Percentiles rank a stretch among this genome's conserved stretches.
phyloP scores from a whole-genome alignment of 2,888 invertebrate genomes.

The Lamellibrachia satsuma region DNA sequence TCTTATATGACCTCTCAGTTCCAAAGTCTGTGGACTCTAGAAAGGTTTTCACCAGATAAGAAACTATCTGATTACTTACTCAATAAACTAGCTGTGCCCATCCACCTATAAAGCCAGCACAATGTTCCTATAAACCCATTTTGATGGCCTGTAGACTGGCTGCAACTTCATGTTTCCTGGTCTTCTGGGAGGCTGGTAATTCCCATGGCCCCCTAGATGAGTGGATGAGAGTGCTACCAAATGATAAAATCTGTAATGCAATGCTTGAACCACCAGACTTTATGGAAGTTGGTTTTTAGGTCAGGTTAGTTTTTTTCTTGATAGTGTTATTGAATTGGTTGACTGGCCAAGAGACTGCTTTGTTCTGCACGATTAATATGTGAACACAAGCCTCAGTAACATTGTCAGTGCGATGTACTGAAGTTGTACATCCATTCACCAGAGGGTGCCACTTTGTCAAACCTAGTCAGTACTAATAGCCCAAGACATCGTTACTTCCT shows the following conservation, averaged over 20 bases:
- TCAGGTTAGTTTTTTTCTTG: not conserved
- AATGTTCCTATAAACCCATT: not conserved
- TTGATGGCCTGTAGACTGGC: not conserved
- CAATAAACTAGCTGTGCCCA: not conserved
- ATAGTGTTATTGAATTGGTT: not conserved
- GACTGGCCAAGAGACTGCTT: not conserved
- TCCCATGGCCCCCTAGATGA: not conserved
- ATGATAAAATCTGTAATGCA: not conserved
- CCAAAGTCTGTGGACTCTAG: not conserved
- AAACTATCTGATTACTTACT: not conserved
- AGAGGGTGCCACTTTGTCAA: not conserved
- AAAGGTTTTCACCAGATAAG: constrained; percentile 5
- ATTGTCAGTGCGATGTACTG: not conserved
- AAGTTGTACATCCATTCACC: not conserved
- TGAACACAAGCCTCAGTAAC: not conserved
- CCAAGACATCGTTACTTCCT: not conserved
- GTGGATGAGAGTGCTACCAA: not conserved
- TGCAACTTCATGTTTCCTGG: not conserved
- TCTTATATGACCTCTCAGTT: not conserved
- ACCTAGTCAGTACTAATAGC: not conserved
- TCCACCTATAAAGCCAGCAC: not conserved
- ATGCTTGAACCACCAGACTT: not conserved
- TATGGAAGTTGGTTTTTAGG: not conserved
- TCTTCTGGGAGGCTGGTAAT: not conserved
- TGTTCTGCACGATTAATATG: not conserved